Percentiles rank a stretch among this genome's conserved stretches.
These are phyloP conservation scores for Halichoerus grypus DNA, from an alignment of 2,113 vertebrate species.

Conservation along the genomic window DNA sequence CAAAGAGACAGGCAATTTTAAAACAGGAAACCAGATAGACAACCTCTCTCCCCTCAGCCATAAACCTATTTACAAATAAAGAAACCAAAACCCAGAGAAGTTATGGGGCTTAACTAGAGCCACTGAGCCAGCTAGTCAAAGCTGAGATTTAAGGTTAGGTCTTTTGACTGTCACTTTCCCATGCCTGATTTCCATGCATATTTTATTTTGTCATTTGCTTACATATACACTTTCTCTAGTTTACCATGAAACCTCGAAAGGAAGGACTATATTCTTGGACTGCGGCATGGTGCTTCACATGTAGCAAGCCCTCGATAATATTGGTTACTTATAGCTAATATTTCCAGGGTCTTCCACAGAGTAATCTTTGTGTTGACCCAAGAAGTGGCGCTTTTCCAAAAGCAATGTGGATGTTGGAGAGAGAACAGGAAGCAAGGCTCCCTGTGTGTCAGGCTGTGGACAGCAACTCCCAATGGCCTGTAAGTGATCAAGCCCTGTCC, in stretches of 20 bases:
- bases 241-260: not conserved
- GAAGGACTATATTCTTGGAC: not conserved
- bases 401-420: not conserved
- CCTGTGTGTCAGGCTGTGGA: constrained; percentile 53
- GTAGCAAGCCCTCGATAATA: not conserved
- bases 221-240: not conserved
- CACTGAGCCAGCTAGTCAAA: not conserved
- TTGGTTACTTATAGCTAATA: not conserved
- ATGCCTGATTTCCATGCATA: not conserved
- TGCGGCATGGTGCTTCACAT: not conserved
- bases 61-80: constrained; percentile 3
- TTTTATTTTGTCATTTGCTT: not conserved
- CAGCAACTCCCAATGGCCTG: constrained; percentile 32
- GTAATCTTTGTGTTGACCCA: not conserved
- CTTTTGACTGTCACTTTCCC: not conserved
- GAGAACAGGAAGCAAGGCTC: not conserved
- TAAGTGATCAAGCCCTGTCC: not conserved
- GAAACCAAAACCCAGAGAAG: not conserved
- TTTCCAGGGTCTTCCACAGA: not conserved
- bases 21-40: constrained; percentile 29
- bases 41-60: not conserved
- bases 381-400: constrained; percentile 40
- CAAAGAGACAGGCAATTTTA: constrained; percentile 15
- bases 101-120: not conserved
- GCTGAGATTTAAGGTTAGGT: not conserved